Evolutionary conservation across 2,113 vertebrate genomes (phyloP).

Genomic region (Plecturocebus donacophilus): DNA sequence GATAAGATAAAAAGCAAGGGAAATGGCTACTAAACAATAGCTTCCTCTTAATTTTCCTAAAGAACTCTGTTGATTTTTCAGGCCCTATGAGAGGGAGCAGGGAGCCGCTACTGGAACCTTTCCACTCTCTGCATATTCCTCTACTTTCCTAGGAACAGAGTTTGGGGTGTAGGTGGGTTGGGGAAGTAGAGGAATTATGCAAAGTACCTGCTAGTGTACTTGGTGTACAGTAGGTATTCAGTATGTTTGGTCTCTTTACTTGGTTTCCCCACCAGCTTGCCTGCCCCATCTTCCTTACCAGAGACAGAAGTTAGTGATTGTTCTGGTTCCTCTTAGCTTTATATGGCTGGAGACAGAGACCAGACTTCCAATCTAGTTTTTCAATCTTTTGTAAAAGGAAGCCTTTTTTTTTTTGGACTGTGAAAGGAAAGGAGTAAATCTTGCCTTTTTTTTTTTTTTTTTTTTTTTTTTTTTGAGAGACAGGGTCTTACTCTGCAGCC

Average conservation of each 20-base stretch:
- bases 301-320: not conserved
- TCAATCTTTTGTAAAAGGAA: not conserved
- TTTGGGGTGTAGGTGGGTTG: not conserved
- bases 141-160: slow-evolving; percentile 47
- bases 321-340: slow-evolving; percentile 44
- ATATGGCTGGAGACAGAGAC: not conserved
- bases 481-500: no score
- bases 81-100: not conserved
- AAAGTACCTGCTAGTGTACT: not conserved
- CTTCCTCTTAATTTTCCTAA: not conserved
- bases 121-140: not conserved
- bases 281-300: not conserved
- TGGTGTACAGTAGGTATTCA: not conserved
- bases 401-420: not conserved
- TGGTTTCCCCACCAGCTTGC: not conserved
- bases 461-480: no score
- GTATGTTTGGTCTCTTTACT: slow-evolving; percentile 10
- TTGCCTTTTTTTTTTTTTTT: no score
- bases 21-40: not conserved
- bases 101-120: not conserved
- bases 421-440: not conserved
- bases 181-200: slow-evolving; percentile 12
- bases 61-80: slow-evolving; percentile 14
- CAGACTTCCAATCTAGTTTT: not conserved
- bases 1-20: not conserved